Evolutionary conservation across 2,113 vertebrate genomes (phyloP).

Genomic region (Tyto alba): DNA sequence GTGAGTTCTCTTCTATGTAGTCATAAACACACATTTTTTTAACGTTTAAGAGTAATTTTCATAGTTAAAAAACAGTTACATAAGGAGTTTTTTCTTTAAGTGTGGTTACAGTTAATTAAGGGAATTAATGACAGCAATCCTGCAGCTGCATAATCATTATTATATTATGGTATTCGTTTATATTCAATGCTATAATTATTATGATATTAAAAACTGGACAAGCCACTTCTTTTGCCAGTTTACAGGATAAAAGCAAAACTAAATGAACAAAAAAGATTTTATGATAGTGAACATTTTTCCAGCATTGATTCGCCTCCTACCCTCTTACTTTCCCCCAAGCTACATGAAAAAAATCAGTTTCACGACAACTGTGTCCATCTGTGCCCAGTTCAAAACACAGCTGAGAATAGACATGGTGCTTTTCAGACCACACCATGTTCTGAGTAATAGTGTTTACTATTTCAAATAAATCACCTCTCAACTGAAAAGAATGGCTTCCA

Average conservation of each 20-base stretch:
- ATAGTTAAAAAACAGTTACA: background rate
- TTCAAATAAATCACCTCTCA: background rate
- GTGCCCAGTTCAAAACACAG: background rate
- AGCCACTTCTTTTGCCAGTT: background rate
- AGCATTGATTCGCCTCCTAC: background rate
- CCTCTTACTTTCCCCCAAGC: background rate
- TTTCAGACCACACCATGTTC: background rate
- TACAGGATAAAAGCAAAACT: background rate
- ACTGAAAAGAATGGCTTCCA: background rate
- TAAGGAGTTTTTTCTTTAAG: background rate
- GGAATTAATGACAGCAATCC: background rate
- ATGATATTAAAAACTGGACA: background rate
- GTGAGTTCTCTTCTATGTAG: background rate
- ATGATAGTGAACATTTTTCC: background rate
- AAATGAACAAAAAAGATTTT: background rate
- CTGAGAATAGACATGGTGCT: background rate
- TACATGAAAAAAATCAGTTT: background rate
- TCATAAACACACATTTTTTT: background rate
- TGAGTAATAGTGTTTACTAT: background rate
- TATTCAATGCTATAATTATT: background rate
- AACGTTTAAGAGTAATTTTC: background rate
- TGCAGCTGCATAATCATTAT: background rate
- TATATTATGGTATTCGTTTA: background rate
- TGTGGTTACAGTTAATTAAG: background rate
- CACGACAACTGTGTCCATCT: background rate